Percentiles rank a stretch among this genome's conserved stretches.
phyloP scores from a whole-genome alignment of 1,140 invertebrate genomes.

The Anoplolepis gracilipes region DNA sequence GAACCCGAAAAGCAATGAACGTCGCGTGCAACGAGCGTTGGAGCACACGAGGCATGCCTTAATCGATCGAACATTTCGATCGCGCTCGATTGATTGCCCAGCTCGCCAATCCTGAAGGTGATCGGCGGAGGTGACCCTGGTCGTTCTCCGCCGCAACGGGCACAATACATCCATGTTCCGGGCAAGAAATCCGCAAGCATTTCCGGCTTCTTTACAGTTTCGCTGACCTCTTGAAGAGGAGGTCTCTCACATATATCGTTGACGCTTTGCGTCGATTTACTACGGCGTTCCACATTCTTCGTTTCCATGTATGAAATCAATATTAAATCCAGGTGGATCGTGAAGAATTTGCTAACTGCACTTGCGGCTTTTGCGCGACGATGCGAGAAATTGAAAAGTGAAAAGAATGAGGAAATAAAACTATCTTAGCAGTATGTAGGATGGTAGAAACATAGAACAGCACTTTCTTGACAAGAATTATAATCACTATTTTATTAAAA shows the following conservation, averaged over 20 bases:
- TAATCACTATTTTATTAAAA: neutral
- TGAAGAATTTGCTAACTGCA: conserved; percentile 66
- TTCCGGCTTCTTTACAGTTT: conserved; percentile 69
- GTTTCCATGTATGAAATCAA: conserved; percentile 60
- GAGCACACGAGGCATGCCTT: conserved; percentile 52
- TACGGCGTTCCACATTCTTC: conserved; percentile 69
- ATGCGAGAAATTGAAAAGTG: conserved; percentile 17
- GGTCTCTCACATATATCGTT: conserved; percentile 26
- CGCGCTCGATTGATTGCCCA: conserved; percentile 56
- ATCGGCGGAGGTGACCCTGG: conserved; percentile 39
- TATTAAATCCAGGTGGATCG: neutral
- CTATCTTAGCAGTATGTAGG: neutral
- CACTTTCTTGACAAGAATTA: neutral
- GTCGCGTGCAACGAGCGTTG: conserved; percentile 60
- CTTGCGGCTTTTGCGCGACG: neutral
- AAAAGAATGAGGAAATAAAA: conserved; percentile 4
- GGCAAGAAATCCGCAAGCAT: conserved; percentile 58
- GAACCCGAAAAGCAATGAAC: conserved; percentile 59
- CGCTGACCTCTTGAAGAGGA: conserved; percentile 67
- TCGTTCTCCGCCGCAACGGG: neutral
- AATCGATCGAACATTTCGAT: conserved; percentile 68
- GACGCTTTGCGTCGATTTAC: conserved; percentile 67
- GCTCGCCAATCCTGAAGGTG: conserved; percentile 44
- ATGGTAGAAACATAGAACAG: neutral
- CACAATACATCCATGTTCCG: conserved; percentile 27